Conservation (phyloP, 1,140 invertebrate genomes). For the Brachionus rubens region DNA sequence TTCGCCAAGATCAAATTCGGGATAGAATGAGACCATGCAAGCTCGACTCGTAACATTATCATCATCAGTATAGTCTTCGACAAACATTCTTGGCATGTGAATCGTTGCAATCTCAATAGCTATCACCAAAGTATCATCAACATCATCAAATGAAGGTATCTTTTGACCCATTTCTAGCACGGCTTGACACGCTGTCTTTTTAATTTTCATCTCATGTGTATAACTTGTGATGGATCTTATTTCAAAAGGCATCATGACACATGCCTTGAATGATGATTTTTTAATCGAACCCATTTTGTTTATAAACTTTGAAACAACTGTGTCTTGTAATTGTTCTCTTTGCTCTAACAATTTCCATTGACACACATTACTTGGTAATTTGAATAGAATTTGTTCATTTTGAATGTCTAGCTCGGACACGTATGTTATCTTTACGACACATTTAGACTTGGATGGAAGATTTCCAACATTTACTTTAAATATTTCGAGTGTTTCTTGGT, state of each 20-base stretch:
- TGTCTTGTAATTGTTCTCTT: neutral
- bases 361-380: constrained; percentile 58
- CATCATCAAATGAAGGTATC: constrained; percentile 52
- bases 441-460: constrained; percentile 57
- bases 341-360: constrained; percentile 53
- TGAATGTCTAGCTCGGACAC: constrained; percentile 62
- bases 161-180: constrained; percentile 47
- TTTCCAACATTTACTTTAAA: constrained; percentile 62
- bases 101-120: constrained; percentile 56
- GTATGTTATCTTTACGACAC: constrained; percentile 63
- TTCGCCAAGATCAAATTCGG: constrained; percentile 56
- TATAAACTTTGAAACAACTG: neutral
- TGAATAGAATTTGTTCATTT: constrained; percentile 58
- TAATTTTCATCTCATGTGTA: constrained; percentile 49
- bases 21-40: constrained; percentile 59
- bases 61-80: constrained; percentile 51
- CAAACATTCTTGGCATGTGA: constrained; percentile 60
- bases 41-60: constrained; percentile 54
- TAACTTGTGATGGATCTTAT: constrained; percentile 53
- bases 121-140: constrained; percentile 53
- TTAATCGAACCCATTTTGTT: constrained; percentile 18
- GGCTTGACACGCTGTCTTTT: constrained; percentile 11
- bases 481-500: constrained; percentile 60
- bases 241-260: constrained; percentile 59
- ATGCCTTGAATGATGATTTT: constrained; percentile 49